Base-by-base conservation (phyloP, 2,113 vertebrate species). In the Ailurus styani region DNA sequence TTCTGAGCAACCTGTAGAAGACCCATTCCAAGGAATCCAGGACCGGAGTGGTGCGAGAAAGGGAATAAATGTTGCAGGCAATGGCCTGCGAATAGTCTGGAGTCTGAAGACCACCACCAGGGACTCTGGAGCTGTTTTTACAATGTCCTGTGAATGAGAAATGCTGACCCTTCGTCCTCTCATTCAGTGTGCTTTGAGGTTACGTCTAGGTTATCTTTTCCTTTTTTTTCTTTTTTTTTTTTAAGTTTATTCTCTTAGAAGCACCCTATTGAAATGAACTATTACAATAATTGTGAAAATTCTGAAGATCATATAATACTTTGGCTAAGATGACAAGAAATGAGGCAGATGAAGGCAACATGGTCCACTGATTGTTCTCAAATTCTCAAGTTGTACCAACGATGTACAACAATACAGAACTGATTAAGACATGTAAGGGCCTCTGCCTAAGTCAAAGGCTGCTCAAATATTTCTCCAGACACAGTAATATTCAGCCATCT, bases 261-360 rank as follows among this genome's bases (percentile, higher is more conserved):
- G 27, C 50, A 93, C 7, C 72, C 18, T 93, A 62, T 75, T 45
- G 13, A 97, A 90, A 68, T 21, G 27, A 37, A 90, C 25, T 57
- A 2, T 79, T 60, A 87, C 25, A 31, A 15, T 87, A 82, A 94
- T 94, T 94, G 70, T 87, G 29, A 7, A 94, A 78, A 87, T 89
- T 89, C 50, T 89, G 88, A 91, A 96, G 91, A 89, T 85, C 81
- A 45, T 25, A 20, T 60, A 97, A 42, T 52, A 90, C 10, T 13
- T 55, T 96, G 90, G 31, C 90, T 90, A 97, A 91, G 85, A 55
- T 82, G 95, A 97, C 70, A 85, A 25, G 47, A 60, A 75, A 57
- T 37, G 37, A n/a, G 31, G 37, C 14, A 85, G 62, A 96, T 84
- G 60, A 87, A 85, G 27, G 14, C 27, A 82, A 94, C 6, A 45